These are phyloP conservation scores for Lepus oiostolus DNA, from an alignment of 2,797 vertebrate genomes.

Conservation along the genomic window DNA sequence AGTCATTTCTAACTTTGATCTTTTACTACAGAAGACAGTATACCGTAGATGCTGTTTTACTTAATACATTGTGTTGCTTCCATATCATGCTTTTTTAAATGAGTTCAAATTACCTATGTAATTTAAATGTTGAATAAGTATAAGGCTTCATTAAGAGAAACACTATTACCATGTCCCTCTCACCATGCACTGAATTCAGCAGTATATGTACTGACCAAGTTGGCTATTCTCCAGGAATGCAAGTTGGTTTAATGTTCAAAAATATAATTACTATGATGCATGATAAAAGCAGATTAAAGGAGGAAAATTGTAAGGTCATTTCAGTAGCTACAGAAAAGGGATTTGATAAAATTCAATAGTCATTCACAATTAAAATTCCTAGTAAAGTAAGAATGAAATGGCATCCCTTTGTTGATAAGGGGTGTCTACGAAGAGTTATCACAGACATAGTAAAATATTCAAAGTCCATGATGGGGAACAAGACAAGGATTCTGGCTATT, in stretches of 20 bases:
- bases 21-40: conserved; percentile 29
- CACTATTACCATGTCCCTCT: background rate
- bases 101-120: background rate
- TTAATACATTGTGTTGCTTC: background rate
- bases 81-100: background rate
- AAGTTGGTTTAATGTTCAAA: conserved; percentile 1
- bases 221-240: background rate
- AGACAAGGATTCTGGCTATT: conserved; percentile 33
- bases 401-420: conserved; percentile 34
- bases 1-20: conserved; percentile 6
- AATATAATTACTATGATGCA: background rate
- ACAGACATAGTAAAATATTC: background rate
- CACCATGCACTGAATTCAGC: background rate
- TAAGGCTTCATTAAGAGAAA: conserved; percentile 34
- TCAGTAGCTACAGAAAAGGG: conserved; percentile 33
- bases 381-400: conserved; percentile 6
- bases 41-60: background rate
- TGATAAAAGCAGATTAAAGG: conserved; percentile 51
- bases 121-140: conserved; percentile 10
- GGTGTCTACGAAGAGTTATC: background rate
- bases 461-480: conserved; percentile 37
- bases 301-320: conserved; percentile 53
- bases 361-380: conserved; percentile 31
- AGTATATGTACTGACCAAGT: background rate
- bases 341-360: conserved; percentile 60